These are phyloP conservation scores for Drosophila pseudotalamancana DNA, from an alignment of 2,888 invertebrate genomes.

Conservation along the genomic window DNA sequence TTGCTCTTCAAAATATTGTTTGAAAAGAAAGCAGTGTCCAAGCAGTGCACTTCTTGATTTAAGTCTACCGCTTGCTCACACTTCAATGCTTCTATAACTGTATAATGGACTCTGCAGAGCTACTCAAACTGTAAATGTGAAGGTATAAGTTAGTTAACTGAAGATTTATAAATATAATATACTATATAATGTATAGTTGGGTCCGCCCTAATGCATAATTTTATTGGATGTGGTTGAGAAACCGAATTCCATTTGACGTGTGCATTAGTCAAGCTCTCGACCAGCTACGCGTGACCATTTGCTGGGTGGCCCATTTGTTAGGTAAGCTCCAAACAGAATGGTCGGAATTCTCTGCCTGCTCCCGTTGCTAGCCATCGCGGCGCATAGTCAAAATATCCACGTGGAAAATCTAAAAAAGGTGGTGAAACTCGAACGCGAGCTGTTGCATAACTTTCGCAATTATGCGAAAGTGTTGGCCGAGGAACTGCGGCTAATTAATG, in stretches of 20 bases:
- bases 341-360: slow-evolving; percentile 8
- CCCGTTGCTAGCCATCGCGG: neutral
- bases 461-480: slow-evolving; percentile 26
- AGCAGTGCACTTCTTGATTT: neutral
- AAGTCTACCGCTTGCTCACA: neutral
- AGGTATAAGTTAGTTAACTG: too few species aligned
- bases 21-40: neutral
- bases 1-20: neutral
- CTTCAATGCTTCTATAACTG: too few species aligned
- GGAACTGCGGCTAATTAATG: slow-evolving; percentile 28
- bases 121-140: neutral
- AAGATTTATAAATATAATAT: too few species aligned
- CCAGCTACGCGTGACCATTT: neutral
- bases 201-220: neutral
- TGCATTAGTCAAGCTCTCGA: neutral
- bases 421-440: slow-evolving; percentile 11
- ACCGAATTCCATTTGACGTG: neutral
- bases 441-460: slow-evolving; percentile 13
- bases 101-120: neutral
- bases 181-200: too few species aligned
- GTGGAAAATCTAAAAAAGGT: neutral
- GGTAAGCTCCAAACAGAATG: neutral
- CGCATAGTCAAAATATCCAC: neutral
- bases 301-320: slow-evolving; percentile 6
- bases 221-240: slow-evolving; percentile 1